Evolutionary conservation across 2,888 invertebrate species (phyloP).

Genomic region (Acrobasis consociella): DNA sequence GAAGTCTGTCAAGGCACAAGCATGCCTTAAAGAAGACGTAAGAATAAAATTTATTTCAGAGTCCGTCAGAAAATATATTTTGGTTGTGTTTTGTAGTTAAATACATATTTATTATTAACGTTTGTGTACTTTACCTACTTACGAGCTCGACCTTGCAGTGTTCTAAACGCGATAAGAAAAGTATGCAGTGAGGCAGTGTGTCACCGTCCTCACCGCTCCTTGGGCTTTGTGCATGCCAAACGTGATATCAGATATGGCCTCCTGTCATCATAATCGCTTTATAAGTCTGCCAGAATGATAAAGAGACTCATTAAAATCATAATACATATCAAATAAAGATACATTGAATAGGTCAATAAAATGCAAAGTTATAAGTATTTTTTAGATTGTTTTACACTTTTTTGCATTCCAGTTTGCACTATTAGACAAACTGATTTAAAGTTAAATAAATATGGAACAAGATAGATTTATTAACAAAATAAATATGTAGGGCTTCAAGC

Average conservation of each 20-base stretch:
- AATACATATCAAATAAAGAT: not conserved
- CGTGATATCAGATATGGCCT: slow-evolving; percentile 52
- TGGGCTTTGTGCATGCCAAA: slow-evolving; percentile 50
- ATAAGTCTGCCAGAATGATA: slow-evolving; percentile 13
- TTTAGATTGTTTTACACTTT: not conserved
- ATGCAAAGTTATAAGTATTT: not conserved
- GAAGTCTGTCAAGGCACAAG: too few relatives aligned
- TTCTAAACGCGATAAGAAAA: slow-evolving; percentile 51
- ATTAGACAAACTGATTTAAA: not conserved
- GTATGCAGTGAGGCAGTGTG: slow-evolving; percentile 46
- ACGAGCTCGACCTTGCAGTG: slow-evolving; percentile 34
- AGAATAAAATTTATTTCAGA: too few relatives aligned
- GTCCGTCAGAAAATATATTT: not conserved
- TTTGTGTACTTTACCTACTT: slow-evolving; percentile 37
- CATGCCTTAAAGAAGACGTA: too few relatives aligned
- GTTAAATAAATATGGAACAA: not conserved
- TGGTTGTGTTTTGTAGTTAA: not conserved
- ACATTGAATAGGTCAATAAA: not conserved
- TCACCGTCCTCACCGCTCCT: slow-evolving; percentile 37
- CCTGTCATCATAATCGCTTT: slow-evolving; percentile 28
- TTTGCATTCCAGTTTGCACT: too few relatives aligned
- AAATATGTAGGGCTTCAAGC: not conserved
- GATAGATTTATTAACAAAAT: not conserved
- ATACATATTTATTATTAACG: not conserved
- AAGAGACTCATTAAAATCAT: not conserved